Percentiles rank a stretch among this genome's conserved stretches.
Evolutionary conservation across 1,140 invertebrate genomes (phyloP).

Genomic region (Prorops nasuta): DNA sequence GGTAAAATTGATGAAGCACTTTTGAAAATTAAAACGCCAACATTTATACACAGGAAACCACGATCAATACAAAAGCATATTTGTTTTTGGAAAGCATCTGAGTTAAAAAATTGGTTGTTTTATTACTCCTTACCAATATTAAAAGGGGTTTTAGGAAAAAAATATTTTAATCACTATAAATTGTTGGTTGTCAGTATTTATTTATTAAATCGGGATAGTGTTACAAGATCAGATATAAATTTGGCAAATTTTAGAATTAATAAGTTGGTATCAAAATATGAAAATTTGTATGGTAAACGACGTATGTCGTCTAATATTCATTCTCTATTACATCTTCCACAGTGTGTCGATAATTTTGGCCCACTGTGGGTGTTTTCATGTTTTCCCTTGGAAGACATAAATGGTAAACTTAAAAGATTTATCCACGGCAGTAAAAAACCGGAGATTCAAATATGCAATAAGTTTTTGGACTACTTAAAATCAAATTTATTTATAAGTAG

Average conservation of each 20-base stretch:
- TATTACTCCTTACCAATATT: conserved; percentile 2
- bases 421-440: too few species aligned
- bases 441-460: too few species aligned
- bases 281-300: conserved; percentile 6
- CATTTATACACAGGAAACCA: not conserved
- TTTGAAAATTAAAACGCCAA: not conserved
- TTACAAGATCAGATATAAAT: not conserved
- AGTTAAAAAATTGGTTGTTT: conserved; percentile 7
- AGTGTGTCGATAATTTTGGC: conserved; percentile 10
- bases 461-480: too few species aligned
- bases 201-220: not conserved
- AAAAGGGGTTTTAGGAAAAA: not conserved
- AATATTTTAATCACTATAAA: conserved; percentile 3
- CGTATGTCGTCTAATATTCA: conserved; percentile 18
- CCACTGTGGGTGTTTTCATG: conserved; percentile 14
- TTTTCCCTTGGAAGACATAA: conserved; percentile 19
- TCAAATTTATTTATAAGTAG: too few species aligned
- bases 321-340: conserved; percentile 14
- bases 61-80: not conserved
- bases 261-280: conserved; percentile 6
- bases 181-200: conserved; percentile 1
- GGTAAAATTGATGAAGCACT: not conserved
- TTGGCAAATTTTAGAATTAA: not conserved
- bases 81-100: conserved; percentile 7
- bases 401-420: too few species aligned